phyloP scores from a whole-genome alignment of 1,140 invertebrate species.

The Drosophila carrolli region DNA sequence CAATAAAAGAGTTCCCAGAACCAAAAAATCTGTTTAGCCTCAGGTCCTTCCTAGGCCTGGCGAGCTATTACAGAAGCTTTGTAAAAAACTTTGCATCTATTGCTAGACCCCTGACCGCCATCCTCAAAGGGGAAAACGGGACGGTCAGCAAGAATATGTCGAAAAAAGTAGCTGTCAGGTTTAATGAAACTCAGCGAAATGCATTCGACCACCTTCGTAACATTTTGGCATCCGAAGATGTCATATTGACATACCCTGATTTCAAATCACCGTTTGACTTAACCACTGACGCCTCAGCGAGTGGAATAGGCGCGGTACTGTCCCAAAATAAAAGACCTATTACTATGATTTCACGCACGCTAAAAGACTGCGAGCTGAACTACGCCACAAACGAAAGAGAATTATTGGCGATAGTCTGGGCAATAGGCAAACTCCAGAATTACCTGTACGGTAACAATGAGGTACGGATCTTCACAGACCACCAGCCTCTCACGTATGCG shows the following conservation, averaged over 20 bases:
- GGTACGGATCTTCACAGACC: conserved; percentile 21
- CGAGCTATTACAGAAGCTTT: conserved; percentile 4
- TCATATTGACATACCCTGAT: conserved; percentile 11
- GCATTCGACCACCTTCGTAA: conserved; percentile 3
- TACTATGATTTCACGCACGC: conserved; percentile 5
- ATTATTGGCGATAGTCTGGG: conserved; percentile 4
- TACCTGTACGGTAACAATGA: conserved; percentile 19
- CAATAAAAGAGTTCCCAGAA: conserved; percentile 8
- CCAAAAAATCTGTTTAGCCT: conserved; percentile 7
- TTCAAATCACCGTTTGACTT: conserved; percentile 11
- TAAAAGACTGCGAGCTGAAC: conserved; percentile 9
- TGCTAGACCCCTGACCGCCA: neutral
- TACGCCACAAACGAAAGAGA: conserved; percentile 14
- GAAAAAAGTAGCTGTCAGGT: conserved; percentile 9
- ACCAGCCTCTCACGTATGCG: conserved; percentile 9
- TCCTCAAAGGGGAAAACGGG: conserved; percentile 19
- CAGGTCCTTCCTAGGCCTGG: conserved; percentile 9
- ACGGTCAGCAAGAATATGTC: neutral
- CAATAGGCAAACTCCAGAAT: conserved; percentile 19
- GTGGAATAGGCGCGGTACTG: neutral
- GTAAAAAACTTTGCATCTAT: conserved; percentile 9
- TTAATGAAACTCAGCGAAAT: conserved; percentile 1
- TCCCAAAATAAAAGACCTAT: neutral
- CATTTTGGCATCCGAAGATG: conserved; percentile 15
- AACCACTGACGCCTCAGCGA: conserved; percentile 1